Evolutionary conservation across 2,797 vertebrate genomes (phyloP).

Genomic region (Liasis olivaceus): DNA sequence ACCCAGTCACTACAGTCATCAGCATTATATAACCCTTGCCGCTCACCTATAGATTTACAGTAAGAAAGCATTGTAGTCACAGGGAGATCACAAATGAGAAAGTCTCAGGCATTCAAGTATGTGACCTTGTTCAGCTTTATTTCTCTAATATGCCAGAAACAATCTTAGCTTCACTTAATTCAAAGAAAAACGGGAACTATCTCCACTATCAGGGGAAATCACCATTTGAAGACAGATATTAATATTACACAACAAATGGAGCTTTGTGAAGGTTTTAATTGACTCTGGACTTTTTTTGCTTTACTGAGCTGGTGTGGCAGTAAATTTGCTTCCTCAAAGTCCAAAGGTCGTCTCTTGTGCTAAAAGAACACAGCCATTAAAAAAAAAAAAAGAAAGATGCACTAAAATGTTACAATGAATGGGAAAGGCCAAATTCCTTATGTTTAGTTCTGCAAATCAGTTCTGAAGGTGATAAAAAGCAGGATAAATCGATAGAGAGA

Average conservation of each 20-base stretch:
- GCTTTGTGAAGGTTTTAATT: not conserved
- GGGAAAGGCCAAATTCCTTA: not conserved
- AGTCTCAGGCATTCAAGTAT: not conserved
- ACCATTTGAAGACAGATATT: not conserved
- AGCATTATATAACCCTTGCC: not conserved
- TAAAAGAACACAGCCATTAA: not conserved
- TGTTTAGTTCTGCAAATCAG: not conserved
- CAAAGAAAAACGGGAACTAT: not conserved
- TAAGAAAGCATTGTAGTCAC: not conserved
- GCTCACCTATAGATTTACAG: not conserved
- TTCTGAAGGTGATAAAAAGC: constrained; percentile 1
- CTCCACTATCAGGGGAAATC: not conserved
- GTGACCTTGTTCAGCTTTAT: not conserved
- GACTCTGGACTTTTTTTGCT: not conserved
- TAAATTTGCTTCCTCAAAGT: not conserved
- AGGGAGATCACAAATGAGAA: not conserved
- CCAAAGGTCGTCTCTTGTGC: not conserved
- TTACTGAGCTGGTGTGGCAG: not conserved
- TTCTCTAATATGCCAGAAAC: not conserved
- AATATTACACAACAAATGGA: not conserved
- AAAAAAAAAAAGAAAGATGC: not conserved
- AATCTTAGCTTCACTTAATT: not conserved
- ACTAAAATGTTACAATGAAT: not conserved
- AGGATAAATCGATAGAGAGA: not conserved
- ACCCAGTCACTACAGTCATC: not conserved